Base-by-base conservation (phyloP, 64 coral and sea anemone genomes). In the Orbicella faveolata region DNA sequence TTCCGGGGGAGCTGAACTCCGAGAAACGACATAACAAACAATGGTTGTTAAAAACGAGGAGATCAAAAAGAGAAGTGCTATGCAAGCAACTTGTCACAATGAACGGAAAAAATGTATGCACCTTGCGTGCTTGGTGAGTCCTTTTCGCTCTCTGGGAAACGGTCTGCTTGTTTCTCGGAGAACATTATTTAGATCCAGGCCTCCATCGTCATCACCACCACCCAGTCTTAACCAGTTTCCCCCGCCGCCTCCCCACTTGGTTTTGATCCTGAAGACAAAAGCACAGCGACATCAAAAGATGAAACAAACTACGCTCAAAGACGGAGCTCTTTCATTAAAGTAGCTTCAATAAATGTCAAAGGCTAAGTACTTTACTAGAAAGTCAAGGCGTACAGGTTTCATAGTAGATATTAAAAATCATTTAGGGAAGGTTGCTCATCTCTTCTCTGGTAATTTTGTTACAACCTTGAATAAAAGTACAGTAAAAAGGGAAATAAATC, bases 181-280 rank as follows among this genome's bases (percentile, higher is more conserved):
- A 80, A 76, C 81, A 87, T 41, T 66, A 79, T 17, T 64, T 76
- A 90, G 77, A 73, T 94, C 88, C 39, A 93, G 95, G 65, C 13
- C 41, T n/a, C 89, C 84, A 36, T 84, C 59, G 39, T 94, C 95
- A 61, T 88, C 92, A 73, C 85, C 80, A 72, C 86, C 81, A 75
- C 95, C 89, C 11, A 96, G 78, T 61, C 95, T 92, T 52, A 96
- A 80, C 95, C 95, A 96, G 74, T 96, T 83, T 57, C 77, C 88
- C 18, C 95, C 92, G n/a, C 36, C 41, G 52, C 74, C 35, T 36
- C 88, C 88, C 88, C 88, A 80, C 88, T 48, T 30, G 34, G 21
- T 79, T 51, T 78, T 66, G 35, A 36, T 78, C 70, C 72, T 88
- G 39, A 11, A 26, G n/a, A 26, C 9, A 70, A 70, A 25, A 70